Evolutionary conservation across 2,797 vertebrate species (phyloP).

Genomic region (Cryptoblepharus egeriae): DNA sequence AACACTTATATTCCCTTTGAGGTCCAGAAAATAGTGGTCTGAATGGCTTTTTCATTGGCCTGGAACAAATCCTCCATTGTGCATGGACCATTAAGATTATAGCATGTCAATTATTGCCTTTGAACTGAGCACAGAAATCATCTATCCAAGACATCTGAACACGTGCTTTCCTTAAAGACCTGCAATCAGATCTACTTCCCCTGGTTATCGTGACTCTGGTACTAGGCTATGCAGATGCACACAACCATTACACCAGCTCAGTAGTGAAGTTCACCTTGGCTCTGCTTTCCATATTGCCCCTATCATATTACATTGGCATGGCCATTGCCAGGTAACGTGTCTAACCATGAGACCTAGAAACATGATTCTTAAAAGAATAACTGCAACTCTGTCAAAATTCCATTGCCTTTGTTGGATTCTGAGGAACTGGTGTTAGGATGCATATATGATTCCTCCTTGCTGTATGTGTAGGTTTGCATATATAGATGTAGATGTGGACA

Average conservation of each 20-base stretch:
- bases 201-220: slow-evolving; percentile 85
- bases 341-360: neutral
- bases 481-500: too few species aligned
- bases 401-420: neutral
- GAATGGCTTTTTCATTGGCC: too few species aligned
- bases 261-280: slow-evolving; percentile 84
- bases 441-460: too few species aligned
- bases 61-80: too few species aligned
- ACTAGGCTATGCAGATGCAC: slow-evolving; percentile 85
- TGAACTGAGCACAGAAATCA: too few species aligned
- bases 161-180: slow-evolving; percentile 17
- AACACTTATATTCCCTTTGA: too few species aligned
- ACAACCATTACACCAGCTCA: slow-evolving; percentile 80
- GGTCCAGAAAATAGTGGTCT: too few species aligned
- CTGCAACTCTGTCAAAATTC: neutral
- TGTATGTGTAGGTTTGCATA: too few species aligned
- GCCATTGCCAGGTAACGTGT: slow-evolving; percentile 87
- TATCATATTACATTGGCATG: slow-evolving; percentile 93
- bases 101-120: too few species aligned
- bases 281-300: slow-evolving; percentile 86
- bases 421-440: too few species aligned
- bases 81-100: too few species aligned
- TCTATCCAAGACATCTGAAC: too few species aligned
- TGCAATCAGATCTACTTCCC: slow-evolving; percentile 82
- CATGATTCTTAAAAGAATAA: neutral